Evolutionary conservation across 2,888 invertebrate genomes (phyloP).

Genomic region (Antheraea yamamai): DNA sequence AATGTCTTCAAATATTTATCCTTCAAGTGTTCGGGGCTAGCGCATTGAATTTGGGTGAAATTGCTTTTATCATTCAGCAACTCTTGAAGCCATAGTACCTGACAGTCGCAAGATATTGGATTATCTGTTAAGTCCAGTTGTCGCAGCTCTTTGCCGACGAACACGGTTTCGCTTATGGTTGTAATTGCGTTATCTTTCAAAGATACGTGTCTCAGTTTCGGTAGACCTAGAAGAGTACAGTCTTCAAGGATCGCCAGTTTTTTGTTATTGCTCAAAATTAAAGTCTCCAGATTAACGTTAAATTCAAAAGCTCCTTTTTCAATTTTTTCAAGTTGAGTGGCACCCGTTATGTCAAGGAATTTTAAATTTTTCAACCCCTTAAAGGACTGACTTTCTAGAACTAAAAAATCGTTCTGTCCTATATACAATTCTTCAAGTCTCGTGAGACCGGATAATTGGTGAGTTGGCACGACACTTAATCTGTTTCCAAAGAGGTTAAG

Average conservation of each 20-base stretch:
- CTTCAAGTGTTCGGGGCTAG: conserved; percentile 87
- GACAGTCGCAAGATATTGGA: conserved; percentile 91
- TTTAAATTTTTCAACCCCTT: conserved; percentile 89
- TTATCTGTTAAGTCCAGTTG: conserved; percentile 91
- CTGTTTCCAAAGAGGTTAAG: conserved; percentile 92
- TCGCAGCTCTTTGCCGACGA: conserved; percentile 89
- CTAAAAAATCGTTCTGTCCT: conserved; percentile 91
- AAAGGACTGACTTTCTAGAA: conserved; percentile 88
- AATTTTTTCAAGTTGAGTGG: conserved; percentile 86
- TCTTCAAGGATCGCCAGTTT: conserved; percentile 88
- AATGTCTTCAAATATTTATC: conserved; percentile 86
- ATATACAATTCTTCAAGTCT: conserved; percentile 90
- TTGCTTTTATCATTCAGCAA: conserved; percentile 86
- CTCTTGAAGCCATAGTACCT: conserved; percentile 89
- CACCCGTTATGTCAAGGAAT: conserved; percentile 89
- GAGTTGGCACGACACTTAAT: conserved; percentile 87
- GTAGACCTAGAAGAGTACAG: conserved; percentile 88
- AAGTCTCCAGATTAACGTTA: conserved; percentile 90
- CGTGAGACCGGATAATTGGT: conserved; percentile 86
- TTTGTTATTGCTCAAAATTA: conserved; percentile 90
- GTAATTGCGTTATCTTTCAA: conserved; percentile 90
- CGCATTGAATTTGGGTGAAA: conserved; percentile 87
- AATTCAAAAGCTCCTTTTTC: conserved; percentile 90
- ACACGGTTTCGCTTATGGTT: conserved; percentile 89
- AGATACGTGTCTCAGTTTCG: conserved; percentile 89